phyloP scores from a whole-genome alignment of 35 echinoderm and acorn worm species.

The Stichopus chloronotus region DNA sequence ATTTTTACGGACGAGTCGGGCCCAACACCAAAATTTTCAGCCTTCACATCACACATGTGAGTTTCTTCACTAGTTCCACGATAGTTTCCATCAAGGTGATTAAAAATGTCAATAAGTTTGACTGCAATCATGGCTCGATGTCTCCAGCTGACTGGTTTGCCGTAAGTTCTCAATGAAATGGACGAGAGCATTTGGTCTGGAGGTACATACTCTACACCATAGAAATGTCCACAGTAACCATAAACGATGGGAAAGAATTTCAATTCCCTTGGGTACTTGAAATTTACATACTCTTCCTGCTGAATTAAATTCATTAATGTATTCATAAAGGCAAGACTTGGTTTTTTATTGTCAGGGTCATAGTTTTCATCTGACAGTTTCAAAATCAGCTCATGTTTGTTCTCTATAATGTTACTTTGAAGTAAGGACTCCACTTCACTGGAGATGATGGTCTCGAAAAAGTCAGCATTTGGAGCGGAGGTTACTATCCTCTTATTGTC shows the following conservation, averaged over 20 bases:
- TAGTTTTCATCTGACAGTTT: conserved; percentile 22
- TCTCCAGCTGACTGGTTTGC: conserved; percentile 1
- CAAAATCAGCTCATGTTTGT: not conserved
- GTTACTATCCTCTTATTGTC: not conserved
- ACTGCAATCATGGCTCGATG: conserved; percentile 29
- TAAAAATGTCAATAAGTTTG: not conserved
- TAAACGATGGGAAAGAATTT: not conserved
- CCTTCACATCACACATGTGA: conserved; percentile 56
- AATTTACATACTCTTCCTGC: conserved; percentile 57
- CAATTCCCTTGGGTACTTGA: conserved; percentile 27
- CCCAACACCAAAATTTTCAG: conserved; percentile 55
- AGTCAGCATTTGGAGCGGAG: not conserved
- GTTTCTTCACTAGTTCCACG: not conserved
- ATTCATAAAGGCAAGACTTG: conserved; percentile 24
- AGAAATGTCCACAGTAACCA: conserved; percentile 49
- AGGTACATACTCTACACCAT: conserved; percentile 36
- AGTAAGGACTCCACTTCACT: not conserved
- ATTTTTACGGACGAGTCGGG: conserved; percentile 12
- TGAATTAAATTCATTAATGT: conserved; percentile 47
- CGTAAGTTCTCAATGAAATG: not conserved
- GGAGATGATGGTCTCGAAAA: conserved; percentile 15
- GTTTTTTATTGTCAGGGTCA: not conserved
- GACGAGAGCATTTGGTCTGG: conserved; percentile 46
- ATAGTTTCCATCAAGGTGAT: not conserved
- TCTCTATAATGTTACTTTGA: not conserved